Conservation (phyloP, 1,140 invertebrate genomes). For the Kradibia gibbosae region DNA sequence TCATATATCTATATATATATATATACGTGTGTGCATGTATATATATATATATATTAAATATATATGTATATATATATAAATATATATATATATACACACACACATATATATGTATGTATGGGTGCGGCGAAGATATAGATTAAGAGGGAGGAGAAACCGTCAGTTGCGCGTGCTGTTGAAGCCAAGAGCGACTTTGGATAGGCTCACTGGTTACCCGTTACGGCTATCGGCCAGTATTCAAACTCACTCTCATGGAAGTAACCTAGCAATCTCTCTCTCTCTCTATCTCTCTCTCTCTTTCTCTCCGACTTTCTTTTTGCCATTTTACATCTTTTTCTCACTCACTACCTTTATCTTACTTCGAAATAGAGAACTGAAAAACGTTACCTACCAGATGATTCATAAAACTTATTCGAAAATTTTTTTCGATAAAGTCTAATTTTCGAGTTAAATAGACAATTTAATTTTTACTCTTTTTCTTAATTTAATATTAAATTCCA, state of each 20-base stretch:
- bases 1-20: background rate
- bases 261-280: conserved; percentile 55
- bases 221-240: conserved; percentile 71
- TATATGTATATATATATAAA: conserved; percentile 46
- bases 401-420: background rate
- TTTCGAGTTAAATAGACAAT: too few relatives aligned
- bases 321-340: too few relatives aligned
- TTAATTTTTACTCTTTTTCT: too few relatives aligned
- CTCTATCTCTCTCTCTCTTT: conserved; percentile 12
- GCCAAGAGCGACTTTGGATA: conserved; percentile 69
- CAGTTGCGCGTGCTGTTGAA: background rate
- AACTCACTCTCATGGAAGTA: conserved; percentile 72
- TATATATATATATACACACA: conserved; percentile 24
- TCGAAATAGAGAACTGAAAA: background rate
- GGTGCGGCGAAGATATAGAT: background rate
- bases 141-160: conserved; percentile 2
- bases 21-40: conserved; percentile 11
- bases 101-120: conserved; percentile 21
- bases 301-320: background rate
- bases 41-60: too few relatives aligned
- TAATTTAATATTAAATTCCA: too few relatives aligned
- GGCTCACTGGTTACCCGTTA: conserved; percentile 70
- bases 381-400: conserved; percentile 9
- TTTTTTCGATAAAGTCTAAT: too few relatives aligned
- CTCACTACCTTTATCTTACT: background rate